These are phyloP conservation scores for Clarias pachynema DNA, from an alignment of 2,797 vertebrate genomes.

Conservation along the genomic window DNA sequence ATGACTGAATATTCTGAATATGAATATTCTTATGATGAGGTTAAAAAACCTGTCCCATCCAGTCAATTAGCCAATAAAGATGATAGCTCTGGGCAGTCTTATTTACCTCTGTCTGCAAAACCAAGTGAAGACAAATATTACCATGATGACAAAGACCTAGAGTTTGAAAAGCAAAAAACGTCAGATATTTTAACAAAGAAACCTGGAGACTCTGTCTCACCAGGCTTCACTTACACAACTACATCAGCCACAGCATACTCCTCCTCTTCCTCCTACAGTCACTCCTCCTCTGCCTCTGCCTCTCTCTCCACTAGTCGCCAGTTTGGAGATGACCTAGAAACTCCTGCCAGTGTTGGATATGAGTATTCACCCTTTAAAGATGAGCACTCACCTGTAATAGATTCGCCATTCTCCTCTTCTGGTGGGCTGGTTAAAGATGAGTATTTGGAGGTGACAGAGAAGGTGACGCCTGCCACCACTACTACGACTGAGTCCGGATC, in stretches of 20 bases:
- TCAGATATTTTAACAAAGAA: constrained; percentile 63
- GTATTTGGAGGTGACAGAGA: constrained; percentile 91
- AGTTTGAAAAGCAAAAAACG: constrained; percentile 68
- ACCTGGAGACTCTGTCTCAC: constrained; percentile 70
- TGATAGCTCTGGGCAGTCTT: constrained; percentile 46
- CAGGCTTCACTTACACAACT: constrained; percentile 78
- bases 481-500: constrained; percentile 76
- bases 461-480: constrained; percentile 69
- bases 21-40: constrained; percentile 65
- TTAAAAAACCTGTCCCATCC: constrained; percentile 63
- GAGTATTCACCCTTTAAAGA: constrained; percentile 84
- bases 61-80: constrained; percentile 57
- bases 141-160: constrained; percentile 63
- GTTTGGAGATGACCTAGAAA: constrained; percentile 79
- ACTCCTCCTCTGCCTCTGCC: constrained; percentile 84
- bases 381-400: constrained; percentile 75
- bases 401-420: constrained; percentile 68
- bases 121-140: constrained; percentile 66
- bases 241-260: constrained; percentile 75
- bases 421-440: constrained; percentile 78
- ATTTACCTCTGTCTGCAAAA: constrained; percentile 58
- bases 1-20: constrained; percentile 66
- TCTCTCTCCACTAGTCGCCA: constrained; percentile 82
- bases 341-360: constrained; percentile 75
- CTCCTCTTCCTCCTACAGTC: constrained; percentile 81